phyloP scores from a whole-genome alignment of 2,888 invertebrate genomes.

The Trichogramma evanescens region DNA sequence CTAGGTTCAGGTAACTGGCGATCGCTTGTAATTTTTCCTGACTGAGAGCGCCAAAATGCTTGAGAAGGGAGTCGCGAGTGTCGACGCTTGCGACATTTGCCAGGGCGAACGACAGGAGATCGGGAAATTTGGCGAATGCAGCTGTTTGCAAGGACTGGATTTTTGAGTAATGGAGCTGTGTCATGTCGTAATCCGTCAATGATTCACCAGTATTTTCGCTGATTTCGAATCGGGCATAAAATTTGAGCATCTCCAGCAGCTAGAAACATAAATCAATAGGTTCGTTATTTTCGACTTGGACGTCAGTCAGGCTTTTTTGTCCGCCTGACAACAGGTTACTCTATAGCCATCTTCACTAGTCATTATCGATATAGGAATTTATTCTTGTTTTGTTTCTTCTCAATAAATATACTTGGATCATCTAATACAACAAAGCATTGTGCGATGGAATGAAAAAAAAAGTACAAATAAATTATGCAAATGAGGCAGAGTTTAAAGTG shows the following conservation, averaged over 20 bases:
- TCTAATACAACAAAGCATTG: too few species aligned
- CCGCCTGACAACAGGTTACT: too few species aligned
- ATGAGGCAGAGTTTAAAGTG: not conserved
- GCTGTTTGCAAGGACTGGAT: conserved; percentile 90
- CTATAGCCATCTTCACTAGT: too few species aligned
- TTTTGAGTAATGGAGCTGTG: conserved; percentile 84
- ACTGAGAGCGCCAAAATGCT: conserved; percentile 74
- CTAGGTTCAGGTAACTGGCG: conserved; percentile 78
- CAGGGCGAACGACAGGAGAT: conserved; percentile 77
- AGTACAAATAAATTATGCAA: too few species aligned
- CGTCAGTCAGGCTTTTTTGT: too few species aligned
- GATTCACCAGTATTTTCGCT: conserved; percentile 94
- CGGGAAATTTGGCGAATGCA: conserved; percentile 81
- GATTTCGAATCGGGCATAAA: conserved; percentile 96
- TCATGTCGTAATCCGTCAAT: conserved; percentile 88
- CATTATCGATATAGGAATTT: too few species aligned
- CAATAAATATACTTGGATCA: not conserved
- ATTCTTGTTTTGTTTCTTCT: not conserved
- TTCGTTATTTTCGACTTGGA: too few species aligned
- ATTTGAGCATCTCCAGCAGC: conserved; percentile 90
- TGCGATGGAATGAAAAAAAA: too few species aligned
- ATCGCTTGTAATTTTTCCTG: conserved; percentile 76
- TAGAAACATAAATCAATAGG: conserved; percentile 48
- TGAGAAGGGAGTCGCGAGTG: conserved; percentile 71
- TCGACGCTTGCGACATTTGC: conserved; percentile 95